These are phyloP conservation scores for Pampus argenteus DNA, from an alignment of 2,797 vertebrate genomes.

Conservation along the genomic window DNA sequence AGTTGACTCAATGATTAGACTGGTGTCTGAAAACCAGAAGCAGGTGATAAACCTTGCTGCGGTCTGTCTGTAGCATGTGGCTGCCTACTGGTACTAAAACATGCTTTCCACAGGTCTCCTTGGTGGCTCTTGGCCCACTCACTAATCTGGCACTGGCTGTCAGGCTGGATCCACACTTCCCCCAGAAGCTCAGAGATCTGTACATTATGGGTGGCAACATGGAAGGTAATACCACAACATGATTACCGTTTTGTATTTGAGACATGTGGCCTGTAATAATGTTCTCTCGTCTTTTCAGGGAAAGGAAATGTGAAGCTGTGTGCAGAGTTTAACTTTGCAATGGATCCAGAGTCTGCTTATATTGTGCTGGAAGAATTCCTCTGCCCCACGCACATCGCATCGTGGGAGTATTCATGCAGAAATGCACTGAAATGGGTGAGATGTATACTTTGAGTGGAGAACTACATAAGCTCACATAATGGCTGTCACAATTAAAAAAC, in stretches of 20 bases:
- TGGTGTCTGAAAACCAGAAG: slow-evolving; percentile 79
- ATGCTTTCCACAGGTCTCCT: slow-evolving; percentile 75
- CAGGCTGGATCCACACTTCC: slow-evolving; percentile 80
- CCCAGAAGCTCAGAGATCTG: slow-evolving; percentile 83
- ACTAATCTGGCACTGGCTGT: slow-evolving; percentile 86
- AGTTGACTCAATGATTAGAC: slow-evolving; percentile 78
- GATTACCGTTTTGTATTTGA: background rate
- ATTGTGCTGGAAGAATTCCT: slow-evolving; percentile 85
- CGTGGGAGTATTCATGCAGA: slow-evolving; percentile 83
- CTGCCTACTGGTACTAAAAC: background rate
- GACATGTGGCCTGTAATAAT: background rate
- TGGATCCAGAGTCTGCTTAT: slow-evolving; percentile 85
- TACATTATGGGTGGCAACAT: slow-evolving; percentile 89
- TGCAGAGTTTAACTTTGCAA: slow-evolving; percentile 86
- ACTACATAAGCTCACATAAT: background rate
- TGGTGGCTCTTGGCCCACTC: slow-evolving; percentile 85
- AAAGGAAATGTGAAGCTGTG: slow-evolving; percentile 83
- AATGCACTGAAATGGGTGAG: slow-evolving; percentile 84
- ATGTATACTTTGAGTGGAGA: background rate
- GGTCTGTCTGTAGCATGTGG: background rate
- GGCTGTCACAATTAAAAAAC: background rate
- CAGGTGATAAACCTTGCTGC: slow-evolving; percentile 70
- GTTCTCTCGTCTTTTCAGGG: slow-evolving; percentile 64
- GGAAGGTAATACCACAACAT: slow-evolving; percentile 76
- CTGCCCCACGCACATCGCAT: slow-evolving; percentile 81